Evolutionary conservation across 2,797 vertebrate species (phyloP).

Genomic region (Margarornis squamiger): DNA sequence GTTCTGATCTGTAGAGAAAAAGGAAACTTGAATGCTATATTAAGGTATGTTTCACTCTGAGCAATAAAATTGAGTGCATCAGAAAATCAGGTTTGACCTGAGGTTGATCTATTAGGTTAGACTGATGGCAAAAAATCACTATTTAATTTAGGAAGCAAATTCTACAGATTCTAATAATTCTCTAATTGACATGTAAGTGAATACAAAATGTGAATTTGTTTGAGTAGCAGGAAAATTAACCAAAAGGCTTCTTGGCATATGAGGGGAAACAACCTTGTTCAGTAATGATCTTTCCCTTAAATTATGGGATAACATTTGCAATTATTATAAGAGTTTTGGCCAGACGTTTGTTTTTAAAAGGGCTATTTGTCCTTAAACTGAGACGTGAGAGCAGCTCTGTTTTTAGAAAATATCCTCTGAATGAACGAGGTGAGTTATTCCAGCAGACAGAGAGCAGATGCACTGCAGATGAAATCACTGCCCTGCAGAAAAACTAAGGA

Average conservation of each 20-base stretch:
- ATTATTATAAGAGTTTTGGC: background rate
- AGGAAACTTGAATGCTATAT: background rate
- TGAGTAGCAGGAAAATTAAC: background rate
- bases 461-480: slow-evolving; percentile 18
- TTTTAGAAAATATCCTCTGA: background rate
- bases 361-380: slow-evolving; percentile 10
- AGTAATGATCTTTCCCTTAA: background rate
- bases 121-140: background rate
- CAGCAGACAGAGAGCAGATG: slow-evolving; percentile 19
- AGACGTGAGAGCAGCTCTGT: background rate
- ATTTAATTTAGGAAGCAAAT: background rate
- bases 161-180: background rate
- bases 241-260: background rate
- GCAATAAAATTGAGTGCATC: background rate
- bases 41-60: background rate
- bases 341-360: slow-evolving; percentile 20
- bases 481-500: background rate
- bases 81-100: slow-evolving; percentile 1
- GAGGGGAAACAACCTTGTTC: background rate
- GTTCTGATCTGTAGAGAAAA: background rate
- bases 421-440: slow-evolving; percentile 37
- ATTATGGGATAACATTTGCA: background rate
- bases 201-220: background rate
- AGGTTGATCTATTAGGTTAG: background rate
- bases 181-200: background rate